A percentile compares a stretch with the other conserved stretches of the same genome.
These are phyloP conservation scores for Cheilosia scutellata DNA, from an alignment of 2,888 invertebrate species.

Conservation along the genomic window DNA sequence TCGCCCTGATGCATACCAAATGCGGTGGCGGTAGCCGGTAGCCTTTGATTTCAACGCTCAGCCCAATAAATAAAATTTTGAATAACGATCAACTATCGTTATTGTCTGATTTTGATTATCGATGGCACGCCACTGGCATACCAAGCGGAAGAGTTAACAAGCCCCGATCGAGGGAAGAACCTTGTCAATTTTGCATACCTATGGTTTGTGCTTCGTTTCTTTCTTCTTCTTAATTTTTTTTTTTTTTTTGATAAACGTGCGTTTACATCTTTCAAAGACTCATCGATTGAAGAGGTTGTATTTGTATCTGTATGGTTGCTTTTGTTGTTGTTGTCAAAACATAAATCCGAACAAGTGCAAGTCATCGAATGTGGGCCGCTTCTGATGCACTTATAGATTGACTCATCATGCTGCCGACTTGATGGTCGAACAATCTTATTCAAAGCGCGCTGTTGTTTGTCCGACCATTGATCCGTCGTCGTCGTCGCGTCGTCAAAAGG, in stretches of 20 bases:
- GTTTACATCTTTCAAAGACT: constrained; percentile 30
- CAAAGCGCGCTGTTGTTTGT: constrained; percentile 39
- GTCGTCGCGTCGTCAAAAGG: constrained; percentile 39
- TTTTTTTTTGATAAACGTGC: neutral
- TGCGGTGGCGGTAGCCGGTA: constrained; percentile 54
- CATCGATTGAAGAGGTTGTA: constrained; percentile 60
- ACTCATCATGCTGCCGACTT: constrained; percentile 39
- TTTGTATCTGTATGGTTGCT: neutral
- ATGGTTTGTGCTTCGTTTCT: neutral
- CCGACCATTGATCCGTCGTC: constrained; percentile 50
- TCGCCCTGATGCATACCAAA: constrained; percentile 59
- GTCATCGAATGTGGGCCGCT: constrained; percentile 69
- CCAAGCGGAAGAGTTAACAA: constrained; percentile 36
- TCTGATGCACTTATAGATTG: constrained; percentile 70
- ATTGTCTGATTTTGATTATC: constrained; percentile 74
- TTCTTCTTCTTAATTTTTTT: constrained; percentile 6
- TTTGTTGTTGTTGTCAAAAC: constrained; percentile 54
- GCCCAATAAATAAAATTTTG: constrained; percentile 75
- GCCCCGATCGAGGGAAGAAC: constrained; percentile 48
- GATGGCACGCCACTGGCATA: constrained; percentile 63
- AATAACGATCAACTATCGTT: constrained; percentile 73
- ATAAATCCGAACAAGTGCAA: constrained; percentile 54
- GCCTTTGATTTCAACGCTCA: constrained; percentile 62
- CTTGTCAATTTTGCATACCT: constrained; percentile 54
- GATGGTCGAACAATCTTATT: constrained; percentile 40